A percentile compares a stretch with the other conserved stretches of the same genome.
phyloP scores from a whole-genome alignment of 2,113 vertebrate species.

The Notarius lentiginosus region DNA sequence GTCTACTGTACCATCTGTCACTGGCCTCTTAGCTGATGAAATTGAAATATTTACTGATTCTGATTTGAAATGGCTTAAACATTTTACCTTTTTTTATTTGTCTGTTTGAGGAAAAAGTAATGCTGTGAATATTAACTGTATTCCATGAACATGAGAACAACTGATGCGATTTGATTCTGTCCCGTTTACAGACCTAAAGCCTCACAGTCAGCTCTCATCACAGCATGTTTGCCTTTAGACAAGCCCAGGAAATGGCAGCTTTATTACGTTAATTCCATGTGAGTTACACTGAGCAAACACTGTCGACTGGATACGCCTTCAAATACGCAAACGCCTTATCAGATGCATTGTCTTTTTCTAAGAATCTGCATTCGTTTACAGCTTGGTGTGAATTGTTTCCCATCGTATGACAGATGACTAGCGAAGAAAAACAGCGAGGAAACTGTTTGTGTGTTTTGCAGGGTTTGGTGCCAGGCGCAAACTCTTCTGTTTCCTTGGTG shows the following conservation, averaged over 20 bases:
- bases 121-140: background rate
- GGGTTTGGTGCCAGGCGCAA: background rate
- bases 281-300: slow-evolving; percentile 31
- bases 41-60: slow-evolving; percentile 52
- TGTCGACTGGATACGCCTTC: background rate
- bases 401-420: background rate
- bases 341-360: slow-evolving; percentile 32
- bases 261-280: slow-evolving; percentile 21
- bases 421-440: slow-evolving; percentile 18
- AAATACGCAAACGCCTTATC: slow-evolving; percentile 27
- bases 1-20: slow-evolving; percentile 47
- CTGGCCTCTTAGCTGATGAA: slow-evolving; percentile 50
- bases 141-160: background rate
- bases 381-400: slow-evolving; percentile 9
- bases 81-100: slow-evolving; percentile 18
- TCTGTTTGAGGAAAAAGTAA: background rate
- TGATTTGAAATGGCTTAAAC: slow-evolving; percentile 23
- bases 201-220: background rate
- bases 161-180: background rate
- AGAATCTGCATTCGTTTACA: slow-evolving; percentile 23
- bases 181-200: background rate
- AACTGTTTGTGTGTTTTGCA: background rate
- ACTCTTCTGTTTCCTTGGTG: slow-evolving; percentile 34
- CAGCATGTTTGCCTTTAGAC: background rate
- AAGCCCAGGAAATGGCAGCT: background rate